phyloP scores from a whole-genome alignment of 2,113 vertebrate species.

The Todiramphus saurophagus region DNA sequence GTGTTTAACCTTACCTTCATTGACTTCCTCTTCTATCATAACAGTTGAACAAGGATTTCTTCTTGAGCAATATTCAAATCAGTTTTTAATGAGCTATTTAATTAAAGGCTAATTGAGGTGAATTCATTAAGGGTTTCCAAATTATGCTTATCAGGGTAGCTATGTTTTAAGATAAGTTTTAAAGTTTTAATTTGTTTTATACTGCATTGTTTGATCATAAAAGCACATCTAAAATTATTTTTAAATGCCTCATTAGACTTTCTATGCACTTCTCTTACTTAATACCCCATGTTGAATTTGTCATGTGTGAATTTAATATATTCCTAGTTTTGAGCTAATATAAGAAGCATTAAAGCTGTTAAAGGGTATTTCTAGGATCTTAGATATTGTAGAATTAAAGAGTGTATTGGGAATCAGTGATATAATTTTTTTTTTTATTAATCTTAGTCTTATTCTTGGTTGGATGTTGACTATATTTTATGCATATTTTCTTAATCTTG shows the following conservation, averaged over 20 bases:
- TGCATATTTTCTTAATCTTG: neutral
- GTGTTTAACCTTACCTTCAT: slow-evolving; percentile 75
- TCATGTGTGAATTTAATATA: slow-evolving; percentile 26
- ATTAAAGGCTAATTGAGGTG: slow-evolving; percentile 90
- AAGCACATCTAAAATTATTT: slow-evolving; percentile 72
- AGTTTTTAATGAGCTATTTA: slow-evolving; percentile 85
- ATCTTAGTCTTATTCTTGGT: neutral
- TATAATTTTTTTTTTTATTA: neutral
- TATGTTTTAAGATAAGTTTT: slow-evolving; percentile 78
- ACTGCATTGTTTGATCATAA: slow-evolving; percentile 76
- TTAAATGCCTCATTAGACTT: slow-evolving; percentile 65
- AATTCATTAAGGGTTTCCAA: slow-evolving; percentile 84
- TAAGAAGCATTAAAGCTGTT: neutral
- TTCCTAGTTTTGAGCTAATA: neutral
- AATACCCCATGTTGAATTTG: slow-evolving; percentile 33
- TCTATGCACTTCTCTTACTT: slow-evolving; percentile 24
- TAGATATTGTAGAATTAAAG: neutral
- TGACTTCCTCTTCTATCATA: slow-evolving; percentile 74
- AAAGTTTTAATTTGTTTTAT: slow-evolving; percentile 72
- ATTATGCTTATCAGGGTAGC: slow-evolving; percentile 75
- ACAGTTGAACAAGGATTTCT: slow-evolving; percentile 74
- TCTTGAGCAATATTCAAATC: slow-evolving; percentile 78
- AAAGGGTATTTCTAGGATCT: neutral
- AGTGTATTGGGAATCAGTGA: neutral
- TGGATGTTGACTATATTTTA: neutral